Conservation (phyloP, 2,113 vertebrate species). For the Heloderma charlesbogerti region DNA sequence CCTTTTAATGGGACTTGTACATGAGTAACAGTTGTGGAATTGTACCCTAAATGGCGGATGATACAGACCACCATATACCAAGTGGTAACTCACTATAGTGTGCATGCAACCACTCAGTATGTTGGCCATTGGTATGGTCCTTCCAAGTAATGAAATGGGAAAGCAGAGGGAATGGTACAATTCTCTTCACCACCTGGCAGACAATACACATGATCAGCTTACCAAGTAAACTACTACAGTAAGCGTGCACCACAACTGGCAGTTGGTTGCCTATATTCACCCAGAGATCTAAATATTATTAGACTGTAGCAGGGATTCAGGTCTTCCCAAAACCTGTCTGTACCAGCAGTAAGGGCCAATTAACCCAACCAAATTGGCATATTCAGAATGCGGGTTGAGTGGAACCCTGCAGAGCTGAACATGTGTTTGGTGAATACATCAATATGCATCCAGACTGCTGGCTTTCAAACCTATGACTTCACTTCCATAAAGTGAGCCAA, state of each 20-base stretch:
- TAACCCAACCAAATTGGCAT: not conserved
- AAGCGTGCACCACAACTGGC: not conserved
- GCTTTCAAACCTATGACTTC: not conserved
- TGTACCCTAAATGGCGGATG: not conserved
- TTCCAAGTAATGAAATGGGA: not conserved
- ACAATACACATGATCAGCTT: not conserved
- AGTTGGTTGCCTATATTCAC: not conserved
- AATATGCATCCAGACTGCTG: too few relatives aligned
- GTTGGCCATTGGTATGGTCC: not conserved
- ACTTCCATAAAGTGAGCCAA: not conserved
- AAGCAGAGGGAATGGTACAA: not conserved
- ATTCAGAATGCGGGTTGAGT: not conserved
- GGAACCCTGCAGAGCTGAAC: not conserved
- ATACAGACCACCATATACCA: not conserved
- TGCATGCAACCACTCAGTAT: not conserved
- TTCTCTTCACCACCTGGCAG: not conserved
- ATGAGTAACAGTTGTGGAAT: not conserved
- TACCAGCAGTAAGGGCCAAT: not conserved
- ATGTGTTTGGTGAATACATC: not conserved
- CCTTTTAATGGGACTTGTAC: not conserved
- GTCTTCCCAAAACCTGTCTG: not conserved
- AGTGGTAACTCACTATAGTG: not conserved
- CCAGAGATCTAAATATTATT: not conserved
- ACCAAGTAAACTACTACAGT: not conserved
- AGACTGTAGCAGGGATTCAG: not conserved